phyloP scores from a whole-genome alignment of 2,113 vertebrate genomes.

The Lycaon pictus region DNA sequence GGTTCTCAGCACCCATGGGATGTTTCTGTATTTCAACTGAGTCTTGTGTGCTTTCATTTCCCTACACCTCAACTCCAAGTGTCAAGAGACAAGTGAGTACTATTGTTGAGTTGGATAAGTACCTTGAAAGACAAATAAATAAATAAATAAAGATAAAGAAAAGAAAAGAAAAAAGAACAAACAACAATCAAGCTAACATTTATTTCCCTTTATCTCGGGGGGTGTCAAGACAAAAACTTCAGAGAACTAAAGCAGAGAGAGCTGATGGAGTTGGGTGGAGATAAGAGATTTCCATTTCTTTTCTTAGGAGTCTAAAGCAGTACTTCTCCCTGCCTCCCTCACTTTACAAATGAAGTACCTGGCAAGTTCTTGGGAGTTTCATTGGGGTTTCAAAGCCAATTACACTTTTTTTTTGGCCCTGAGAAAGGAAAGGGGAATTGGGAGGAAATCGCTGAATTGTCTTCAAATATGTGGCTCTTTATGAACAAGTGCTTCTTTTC shows the following conservation, averaged over 20 bases:
- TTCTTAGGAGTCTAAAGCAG: background rate
- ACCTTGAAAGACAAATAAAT: background rate
- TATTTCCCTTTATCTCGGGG: background rate
- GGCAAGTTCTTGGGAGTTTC: constrained; percentile 13
- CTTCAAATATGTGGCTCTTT: constrained; percentile 12
- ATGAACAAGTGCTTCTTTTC: background rate
- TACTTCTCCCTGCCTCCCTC: background rate
- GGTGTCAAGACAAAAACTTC: background rate
- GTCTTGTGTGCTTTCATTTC: constrained; percentile 10
- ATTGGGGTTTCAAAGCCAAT: constrained; percentile 58
- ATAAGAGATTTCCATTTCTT: background rate
- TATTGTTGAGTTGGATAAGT: background rate
- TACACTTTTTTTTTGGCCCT: constrained; percentile 14
- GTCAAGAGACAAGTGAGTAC: background rate
- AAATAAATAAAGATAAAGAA: background rate
- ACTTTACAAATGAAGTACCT: constrained; percentile 25
- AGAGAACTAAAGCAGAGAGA: background rate
- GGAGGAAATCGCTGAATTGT: constrained; percentile 56
- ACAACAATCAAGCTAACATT: background rate
- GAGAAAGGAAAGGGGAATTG: constrained; percentile 41
- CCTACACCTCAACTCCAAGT: background rate
- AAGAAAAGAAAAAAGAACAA: background rate
- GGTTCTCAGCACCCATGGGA: constrained; percentile 56
- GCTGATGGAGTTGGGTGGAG: background rate
- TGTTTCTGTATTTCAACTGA: constrained; percentile 27